These are phyloP conservation scores for Mus musculus DNA, from an alignment of 2,113 vertebrate genomes.

Conservation along the genomic window GRCm39 chr1:84395001-84395500, in stretches of 20 bases:
- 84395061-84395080: neutral
- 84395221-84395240: neutral
- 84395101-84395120: neutral
- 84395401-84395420: too few relatives aligned
- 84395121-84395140: fast-evolving
- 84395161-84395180: neutral
- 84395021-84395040: neutral
- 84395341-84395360: neutral
- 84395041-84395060: neutral
- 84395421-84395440: neutral
- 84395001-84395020: neutral
- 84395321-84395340: neutral
- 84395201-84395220: neutral
- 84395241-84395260: neutral
- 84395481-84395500: neutral
- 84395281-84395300: neutral
- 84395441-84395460: neutral
- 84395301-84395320: neutral
- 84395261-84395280: neutral
- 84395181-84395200: neutral
- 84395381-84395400: neutral
- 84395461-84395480: neutral
- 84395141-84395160: neutral
- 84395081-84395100: neutral
- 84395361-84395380: neutral